Evolutionary conservation across 2,888 invertebrate genomes (phyloP), one percentile per base, ranked within the genome.

Genomic region (Dynastes maya): DNA sequence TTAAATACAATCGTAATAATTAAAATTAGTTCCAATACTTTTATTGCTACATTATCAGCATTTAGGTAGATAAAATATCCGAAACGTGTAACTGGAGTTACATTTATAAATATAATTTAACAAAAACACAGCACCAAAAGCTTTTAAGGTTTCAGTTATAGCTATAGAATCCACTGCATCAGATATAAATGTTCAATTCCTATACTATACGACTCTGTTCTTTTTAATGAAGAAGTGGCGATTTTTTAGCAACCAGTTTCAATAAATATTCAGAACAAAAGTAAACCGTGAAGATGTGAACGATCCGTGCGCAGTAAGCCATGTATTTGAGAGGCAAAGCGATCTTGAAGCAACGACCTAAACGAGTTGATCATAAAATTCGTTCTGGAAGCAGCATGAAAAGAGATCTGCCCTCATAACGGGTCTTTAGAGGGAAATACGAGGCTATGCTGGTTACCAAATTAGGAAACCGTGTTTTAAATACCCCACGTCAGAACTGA

Each of bases 371-470:
- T 71, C 53, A 71, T 71, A 71, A 71, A 32, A 55, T 55, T 71
- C 55, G 53, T 55, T 71, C 70, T 71, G 70, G 70, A 55, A 71
- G 70, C 8, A 27, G 55, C 29, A 55, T 55, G 53, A 55, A 71
- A 71, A 71, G 55, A 71, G 55, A 71, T 71, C 70, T 55, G 70
- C 70, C 53, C 70, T 71, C 55, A 71, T 55, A 71, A 71, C 70
- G 70, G 70, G 32, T 55, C 70, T 71, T 71, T 32, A 55, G 70
- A 71, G 70, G 70, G 70, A 71, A 71, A 53, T 71, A 53, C 55
- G 55, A 55, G 70, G 55, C 70, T 71, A 37, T 71, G 53, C 70
- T 53, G 29, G 70, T 71, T 71, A 55, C 70, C 70, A 71, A 71
- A 53, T 71, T 71, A 71, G 70, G 55, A 71, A 53, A 71, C 53